A percentile compares a stretch with the other conserved stretches of the same genome.
Conservation (phyloP, 2,113 vertebrate species). For the Zapus hudsonius region DNA sequence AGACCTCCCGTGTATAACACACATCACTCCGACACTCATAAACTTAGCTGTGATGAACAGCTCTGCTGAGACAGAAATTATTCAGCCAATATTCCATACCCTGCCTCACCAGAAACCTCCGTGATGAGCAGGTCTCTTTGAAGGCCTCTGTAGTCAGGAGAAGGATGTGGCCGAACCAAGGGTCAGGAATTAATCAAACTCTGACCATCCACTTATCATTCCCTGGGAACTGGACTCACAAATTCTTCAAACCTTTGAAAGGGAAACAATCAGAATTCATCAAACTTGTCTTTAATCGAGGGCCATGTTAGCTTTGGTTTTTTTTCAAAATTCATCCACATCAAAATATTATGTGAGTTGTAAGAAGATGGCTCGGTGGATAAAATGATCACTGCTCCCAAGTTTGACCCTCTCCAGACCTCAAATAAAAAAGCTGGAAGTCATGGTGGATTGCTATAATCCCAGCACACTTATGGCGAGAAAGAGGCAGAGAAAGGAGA, state of each 20-base stretch:
- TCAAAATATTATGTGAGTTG: constrained; percentile 55
- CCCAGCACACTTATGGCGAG: no score
- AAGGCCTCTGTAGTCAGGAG: not conserved
- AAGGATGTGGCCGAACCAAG: not conserved
- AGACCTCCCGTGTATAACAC: not conserved
- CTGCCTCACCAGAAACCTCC: constrained; percentile 10
- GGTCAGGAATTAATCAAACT: constrained; percentile 21
- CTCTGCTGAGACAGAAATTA: constrained; percentile 50
- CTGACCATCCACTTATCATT: not conserved
- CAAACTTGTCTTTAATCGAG: not conserved
- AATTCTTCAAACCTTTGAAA: not conserved
- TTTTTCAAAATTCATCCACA: constrained; percentile 36
- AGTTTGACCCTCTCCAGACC: no score
- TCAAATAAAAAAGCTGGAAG: no score
- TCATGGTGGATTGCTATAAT: no score
- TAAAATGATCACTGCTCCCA: no score
- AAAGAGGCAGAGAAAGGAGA: no score
- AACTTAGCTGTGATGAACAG: constrained; percentile 52
- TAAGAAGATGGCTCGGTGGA: no score
- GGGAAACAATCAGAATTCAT: not conserved
- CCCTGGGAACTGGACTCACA: not conserved
- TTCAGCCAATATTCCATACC: not conserved
- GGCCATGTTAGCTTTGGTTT: not conserved
- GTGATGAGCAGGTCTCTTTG: constrained; percentile 3
- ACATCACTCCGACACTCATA: constrained; percentile 65